Evolutionary conservation across 2,888 invertebrate species (phyloP), one percentile per base, ranked within the genome.

Genomic region (Seira musarum): DNA sequence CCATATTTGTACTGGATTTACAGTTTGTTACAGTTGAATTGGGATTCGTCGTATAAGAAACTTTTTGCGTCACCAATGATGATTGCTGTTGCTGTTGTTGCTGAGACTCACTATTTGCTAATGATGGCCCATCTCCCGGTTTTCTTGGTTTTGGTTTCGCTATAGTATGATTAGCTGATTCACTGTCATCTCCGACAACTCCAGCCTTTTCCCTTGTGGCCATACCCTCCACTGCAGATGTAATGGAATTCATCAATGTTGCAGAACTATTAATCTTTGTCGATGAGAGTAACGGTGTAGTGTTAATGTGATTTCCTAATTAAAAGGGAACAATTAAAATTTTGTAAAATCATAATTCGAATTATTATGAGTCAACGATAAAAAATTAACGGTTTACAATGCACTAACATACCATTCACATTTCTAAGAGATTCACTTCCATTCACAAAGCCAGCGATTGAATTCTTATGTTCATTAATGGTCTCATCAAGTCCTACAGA

Each of bases 111-210:
- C n/a, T n/a, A n/a, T n/a, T n/a, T n/a, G 53, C 30, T 19, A 19
- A 61, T 30, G 81, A 25, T 21, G 21, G 17, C 19, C 70, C 71
- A 25, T 57, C 21, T 21, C 66, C 71, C 0, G 73, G 73, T 60
- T 81, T 81, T 30, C 81, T 67, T 10, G 81, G 77, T 49, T 77
- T 81, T 30, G 81, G 81, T 49, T 81, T 81, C n/a, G 81, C 81
- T 73, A 81, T 81, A 68, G 65, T 65, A 19, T 77, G 77, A 77
- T 49, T 57, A 17, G 6, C 68, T 10, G 72, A 67, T 1, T 78
- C 78, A n/a, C 57, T 19, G 6, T 70, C 71, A 0, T 49, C 17
- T 78, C 78, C 8, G 72, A 49, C 17, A 49, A 17, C 30, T 40
- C 67, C n/a, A n/a, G 8, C 46, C 46, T 46, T 46, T 46, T 72